Evolutionary conservation across 2,797 vertebrate genomes (phyloP), one percentile per base, ranked within the genome.

Genomic region (Lepus oiostolus): DNA sequence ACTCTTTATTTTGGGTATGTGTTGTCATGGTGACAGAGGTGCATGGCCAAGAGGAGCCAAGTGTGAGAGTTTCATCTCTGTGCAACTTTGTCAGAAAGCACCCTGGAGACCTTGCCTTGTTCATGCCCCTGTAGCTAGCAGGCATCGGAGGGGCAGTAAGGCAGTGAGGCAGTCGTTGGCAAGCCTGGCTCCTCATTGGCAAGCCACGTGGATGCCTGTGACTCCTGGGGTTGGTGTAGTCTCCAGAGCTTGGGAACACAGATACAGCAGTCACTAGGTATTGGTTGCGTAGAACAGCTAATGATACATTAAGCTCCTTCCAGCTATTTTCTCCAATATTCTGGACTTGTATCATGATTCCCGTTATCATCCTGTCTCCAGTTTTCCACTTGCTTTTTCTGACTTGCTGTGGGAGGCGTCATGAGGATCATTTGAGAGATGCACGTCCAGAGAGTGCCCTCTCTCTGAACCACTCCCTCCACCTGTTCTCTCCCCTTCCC

Each of bases 321-420:
- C 8, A 47, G 60, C 54, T 87, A 42, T 80, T 85, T 72, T 83
- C 28, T 77, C 92, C 77, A 67, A n/a, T 79, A 38, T 91, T 77
- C 9, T 54, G 32, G 13, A 80, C 17, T 32, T 62, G 7, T 47
- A 17, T 54, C 19, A 35, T 60, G 30, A 17, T 63, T 70, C 17
- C 50, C 12, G 28, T 3, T 65, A 7, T 0, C 28, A 26, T 11
- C 2, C 13, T 62, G 0, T 16, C 5, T 22, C 52, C 4, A 42
- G 6, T 47, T 82, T 89, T 77, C 30, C n/a, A 54, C 3, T 50
- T 12, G 7, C 54, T 75, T 85, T 70, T 71, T 10, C 17, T 4
- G 11, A n/a, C 26, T 76, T 67, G 42, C 4, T 76, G 62, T 88
- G 54, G 35, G 21, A 91, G 4, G 2, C 16, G 13, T 16, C 52